Base-by-base conservation (phyloP, 23 tunicate genomes). In the Styela plicata region DNA sequence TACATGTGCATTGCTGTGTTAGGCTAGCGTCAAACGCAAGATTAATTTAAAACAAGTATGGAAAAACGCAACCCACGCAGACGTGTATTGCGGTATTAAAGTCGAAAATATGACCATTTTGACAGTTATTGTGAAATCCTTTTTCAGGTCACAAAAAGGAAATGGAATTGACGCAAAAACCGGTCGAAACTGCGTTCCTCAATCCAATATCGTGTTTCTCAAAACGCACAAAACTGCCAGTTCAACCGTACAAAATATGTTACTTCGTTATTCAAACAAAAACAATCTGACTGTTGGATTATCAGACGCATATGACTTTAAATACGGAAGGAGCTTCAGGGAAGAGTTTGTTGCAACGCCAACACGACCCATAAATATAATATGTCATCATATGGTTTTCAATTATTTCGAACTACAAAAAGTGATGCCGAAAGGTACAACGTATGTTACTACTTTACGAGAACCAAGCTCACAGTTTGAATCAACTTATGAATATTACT, bases 211-310 rank as follows among this genome's bases (percentile, higher is more conserved):
- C 57, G 36, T 86, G 70, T 91, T 91, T 78, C 69, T 91, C 24
- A 91, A 91, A 83, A 91, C 97, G 13, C 97, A 91, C 82, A 91
- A 91, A 86, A 91, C 97, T 28, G 97, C 90, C 18, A 83, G 97
- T n/a, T 63, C 97, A 3, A 73, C 86, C 16, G 86, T 91, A 5
- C 97, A 91, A 86, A 91, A 91, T 64, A 65, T 91, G 29, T 63
- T 91, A 33, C 64, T 91, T 69, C 73, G 97, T 69, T 68, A 91
- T 79, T 90, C 85, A 19, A 78, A 91, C 78, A 76, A 37, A 37
- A 27, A 69, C 52, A 63, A 83, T 24, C 71, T 86, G 1, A 66
- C 71, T 57, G 97, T 91, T 68, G 97, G 97, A 65, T 68, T 91
- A 34, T 78, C 97, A 2, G 26, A 33, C 2, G 34, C 37, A 36